phyloP scores from a whole-genome alignment of 2,797 vertebrate species.

The Pteronotus mesoamericanus region DNA sequence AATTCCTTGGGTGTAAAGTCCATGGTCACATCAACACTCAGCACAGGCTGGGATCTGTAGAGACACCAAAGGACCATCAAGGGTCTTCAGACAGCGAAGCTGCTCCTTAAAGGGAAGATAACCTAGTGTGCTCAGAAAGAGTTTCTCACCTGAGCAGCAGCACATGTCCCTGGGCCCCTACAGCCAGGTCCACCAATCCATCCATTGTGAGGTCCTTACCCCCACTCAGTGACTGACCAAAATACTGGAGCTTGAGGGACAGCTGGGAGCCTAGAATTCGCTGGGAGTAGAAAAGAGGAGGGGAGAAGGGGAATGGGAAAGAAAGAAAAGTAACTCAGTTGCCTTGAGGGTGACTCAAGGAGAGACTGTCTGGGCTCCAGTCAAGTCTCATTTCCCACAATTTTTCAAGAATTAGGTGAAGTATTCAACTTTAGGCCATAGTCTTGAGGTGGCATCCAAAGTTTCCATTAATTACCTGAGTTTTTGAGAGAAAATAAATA shows the following conservation, averaged over 20 bases:
- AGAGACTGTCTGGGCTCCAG: background rate
- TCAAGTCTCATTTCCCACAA: background rate
- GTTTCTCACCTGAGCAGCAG: conserved; percentile 85
- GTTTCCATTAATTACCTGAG: background rate
- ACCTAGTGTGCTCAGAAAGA: background rate
- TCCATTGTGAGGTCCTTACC: conserved; percentile 85
- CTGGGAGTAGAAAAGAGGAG: conserved; percentile 33
- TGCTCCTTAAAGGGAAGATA: background rate
- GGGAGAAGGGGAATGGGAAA: background rate
- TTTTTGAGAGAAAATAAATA: background rate
- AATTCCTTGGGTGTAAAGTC: conserved; percentile 79
- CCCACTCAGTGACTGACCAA: conserved; percentile 86
- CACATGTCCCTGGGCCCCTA: conserved; percentile 84
- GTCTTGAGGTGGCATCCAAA: background rate
- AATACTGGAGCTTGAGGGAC: conserved; percentile 77
- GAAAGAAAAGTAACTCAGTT: background rate
- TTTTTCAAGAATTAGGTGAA: background rate
- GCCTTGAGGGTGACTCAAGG: background rate
- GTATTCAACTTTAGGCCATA: background rate
- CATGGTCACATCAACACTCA: conserved; percentile 76
- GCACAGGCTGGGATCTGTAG: conserved; percentile 86
- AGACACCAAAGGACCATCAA: background rate
- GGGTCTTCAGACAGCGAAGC: background rate
- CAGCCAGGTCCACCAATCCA: conserved; percentile 82
- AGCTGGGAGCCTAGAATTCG: conserved; percentile 53